Evolutionary conservation across 2,113 vertebrate species (phyloP).

Genomic region (Peromyscus californicus): DNA sequence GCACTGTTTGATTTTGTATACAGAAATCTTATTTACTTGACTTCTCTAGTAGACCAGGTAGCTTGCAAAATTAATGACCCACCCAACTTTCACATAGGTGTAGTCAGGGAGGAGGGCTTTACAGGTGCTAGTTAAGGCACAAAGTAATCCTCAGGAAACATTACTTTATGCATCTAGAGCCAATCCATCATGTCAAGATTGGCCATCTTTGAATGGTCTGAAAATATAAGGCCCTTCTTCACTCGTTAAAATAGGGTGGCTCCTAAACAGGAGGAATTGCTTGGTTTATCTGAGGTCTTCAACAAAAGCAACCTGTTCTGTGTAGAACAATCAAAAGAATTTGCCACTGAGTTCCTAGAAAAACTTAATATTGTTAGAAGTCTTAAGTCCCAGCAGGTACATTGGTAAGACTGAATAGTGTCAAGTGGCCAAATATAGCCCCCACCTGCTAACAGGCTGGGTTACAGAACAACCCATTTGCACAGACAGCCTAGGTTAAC

Average conservation of each 20-base stretch:
- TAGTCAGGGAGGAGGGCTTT: neutral
- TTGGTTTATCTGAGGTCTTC: neutral
- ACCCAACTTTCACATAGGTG: neutral
- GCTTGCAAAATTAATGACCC: constrained; percentile 22
- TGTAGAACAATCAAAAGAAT: neutral
- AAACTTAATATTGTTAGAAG: neutral
- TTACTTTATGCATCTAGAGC: neutral
- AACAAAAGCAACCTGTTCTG: constrained; percentile 19
- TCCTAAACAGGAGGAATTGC: neutral
- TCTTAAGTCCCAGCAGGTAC: neutral
- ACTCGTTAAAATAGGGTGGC: neutral
- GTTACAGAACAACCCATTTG: neutral
- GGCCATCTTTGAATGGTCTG: neutral
- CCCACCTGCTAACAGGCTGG: neutral
- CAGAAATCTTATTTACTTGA: neutral
- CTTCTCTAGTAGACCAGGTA: neutral
- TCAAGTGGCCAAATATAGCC: neutral
- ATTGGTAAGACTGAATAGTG: constrained; percentile 17
- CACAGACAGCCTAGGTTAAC: neutral
- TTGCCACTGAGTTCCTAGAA: neutral
- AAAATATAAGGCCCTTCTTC: neutral
- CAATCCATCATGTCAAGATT: neutral
- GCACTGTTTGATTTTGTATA: neutral
- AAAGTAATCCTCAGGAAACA: neutral
- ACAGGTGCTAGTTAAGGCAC: constrained; percentile 19